A percentile compares a stretch with the other conserved stretches of the same genome.
Conservation (phyloP, 2,797 vertebrate genomes). For the Bovichtus diacanthus region DNA sequence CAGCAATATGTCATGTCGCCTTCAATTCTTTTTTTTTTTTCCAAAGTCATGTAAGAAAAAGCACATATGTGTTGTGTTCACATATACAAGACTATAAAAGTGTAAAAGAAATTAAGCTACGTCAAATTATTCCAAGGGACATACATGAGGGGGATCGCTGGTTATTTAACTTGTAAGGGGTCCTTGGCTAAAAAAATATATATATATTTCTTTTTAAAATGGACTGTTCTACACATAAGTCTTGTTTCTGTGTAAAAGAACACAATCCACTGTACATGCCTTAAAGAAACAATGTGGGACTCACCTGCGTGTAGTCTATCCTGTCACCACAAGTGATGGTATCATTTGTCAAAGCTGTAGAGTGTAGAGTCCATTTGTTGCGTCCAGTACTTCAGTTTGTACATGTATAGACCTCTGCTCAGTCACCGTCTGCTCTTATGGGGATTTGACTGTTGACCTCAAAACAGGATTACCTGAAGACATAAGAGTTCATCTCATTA, state of each 20-base stretch:
- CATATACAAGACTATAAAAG: too few relatives aligned
- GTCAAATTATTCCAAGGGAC: too few relatives aligned
- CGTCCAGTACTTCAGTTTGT: constrained; percentile 9
- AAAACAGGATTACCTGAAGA: constrained; percentile 70
- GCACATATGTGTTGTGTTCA: too few relatives aligned
- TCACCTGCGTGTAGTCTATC: constrained; percentile 40
- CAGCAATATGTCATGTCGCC: background rate
- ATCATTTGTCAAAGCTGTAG: constrained; percentile 1
- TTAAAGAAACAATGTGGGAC: constrained; percentile 9
- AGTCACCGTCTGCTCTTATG: constrained; percentile 53
- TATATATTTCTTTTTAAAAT: too few relatives aligned
- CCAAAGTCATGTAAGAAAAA: background rate
- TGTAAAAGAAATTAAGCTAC: too few relatives aligned
- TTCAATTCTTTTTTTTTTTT: background rate
- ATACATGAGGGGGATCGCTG: too few relatives aligned
- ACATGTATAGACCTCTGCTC: constrained; percentile 16
- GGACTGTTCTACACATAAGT: background rate
- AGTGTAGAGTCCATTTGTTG: background rate
- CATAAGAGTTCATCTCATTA: constrained; percentile 73
- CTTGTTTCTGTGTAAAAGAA: background rate
- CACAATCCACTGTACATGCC: background rate
- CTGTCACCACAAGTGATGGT: constrained; percentile 3
- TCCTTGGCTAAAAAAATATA: too few relatives aligned
- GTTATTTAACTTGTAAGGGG: too few relatives aligned
- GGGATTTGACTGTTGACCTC: constrained; percentile 60